Evolutionary conservation across 2,113 vertebrate species (phyloP), one percentile per base, ranked within the genome.

Genomic region (Podarcis cretensis): DNA sequence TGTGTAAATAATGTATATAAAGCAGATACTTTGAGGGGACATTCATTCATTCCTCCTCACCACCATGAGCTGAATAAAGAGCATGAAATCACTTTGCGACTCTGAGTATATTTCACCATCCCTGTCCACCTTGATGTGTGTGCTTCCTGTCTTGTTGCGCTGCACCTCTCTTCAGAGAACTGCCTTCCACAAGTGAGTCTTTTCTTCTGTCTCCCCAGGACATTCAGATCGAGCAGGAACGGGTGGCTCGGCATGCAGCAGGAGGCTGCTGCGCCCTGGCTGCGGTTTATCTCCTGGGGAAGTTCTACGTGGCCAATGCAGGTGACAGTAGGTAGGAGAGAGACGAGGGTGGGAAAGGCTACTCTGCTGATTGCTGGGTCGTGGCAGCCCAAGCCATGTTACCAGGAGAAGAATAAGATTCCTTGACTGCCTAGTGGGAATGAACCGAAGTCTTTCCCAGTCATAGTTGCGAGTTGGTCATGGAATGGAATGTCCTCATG

Each of bases 231-330:
- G 98, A 98, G 91, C 97, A 90, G 92, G 99, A 99, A 86, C 97
- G 97, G 85, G 91, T 21, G 0, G 97, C 97, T 4, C 98, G 97
- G 85, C 97, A 91, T 87, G 97, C 98, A 65, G 95, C 98, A 0
- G 99, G 99, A 71, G 99, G 99, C 37, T 99, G 99, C 96, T 99
- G 99, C 71, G 98, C 98, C 40, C 97, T 99, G 95, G 97, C 98
- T 87, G 98, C 97, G 20, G 75, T 99, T 85, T 97, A 98, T 94
- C 92, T 99, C 90, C 96, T 99, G 97, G 98, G 98, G 90, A 99
- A 99, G 94, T 97, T 99, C 93, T 99, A 99, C 2, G 98, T 99
- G 89, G 99, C 99, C 92, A 99, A 99, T 23, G 98, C 99, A 3
- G 99, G 99, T 1, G 99, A 99, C 92, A 99, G 99, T 97, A 99